These are phyloP conservation scores for Drosophila prostipennis DNA, from an alignment of 2,888 invertebrate genomes.

Conservation along the genomic window DNA sequence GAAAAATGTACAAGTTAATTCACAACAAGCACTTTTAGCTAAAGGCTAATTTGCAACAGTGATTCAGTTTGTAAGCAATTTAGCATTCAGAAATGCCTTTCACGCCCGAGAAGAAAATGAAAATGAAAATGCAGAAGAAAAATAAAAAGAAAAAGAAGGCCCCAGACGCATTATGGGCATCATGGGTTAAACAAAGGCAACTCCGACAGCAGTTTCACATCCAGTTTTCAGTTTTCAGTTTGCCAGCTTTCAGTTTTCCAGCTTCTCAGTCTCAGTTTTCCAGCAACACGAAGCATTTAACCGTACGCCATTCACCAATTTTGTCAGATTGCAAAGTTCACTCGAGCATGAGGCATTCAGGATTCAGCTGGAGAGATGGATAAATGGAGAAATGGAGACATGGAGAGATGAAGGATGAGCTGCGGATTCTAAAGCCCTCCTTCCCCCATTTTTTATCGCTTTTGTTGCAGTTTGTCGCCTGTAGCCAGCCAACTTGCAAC, in stretches of 20 bases:
- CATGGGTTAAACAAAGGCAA: constrained; percentile 26
- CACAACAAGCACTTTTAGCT: not conserved
- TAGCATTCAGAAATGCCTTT: constrained; percentile 23
- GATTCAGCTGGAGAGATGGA: constrained; percentile 14
- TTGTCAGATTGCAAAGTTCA: constrained; percentile 70
- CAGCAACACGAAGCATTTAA: constrained; percentile 28
- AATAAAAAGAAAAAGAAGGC: no score
- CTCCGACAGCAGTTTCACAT: constrained; percentile 13
- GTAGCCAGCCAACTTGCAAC: constrained; percentile 30
- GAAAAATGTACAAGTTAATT: not conserved
- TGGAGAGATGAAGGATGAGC: constrained; percentile 1
- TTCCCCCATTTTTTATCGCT: constrained; percentile 20
- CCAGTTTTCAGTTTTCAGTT: not conserved
- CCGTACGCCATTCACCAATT: constrained; percentile 55
- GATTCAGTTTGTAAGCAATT: constrained; percentile 7
- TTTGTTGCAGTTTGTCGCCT: constrained; percentile 42
- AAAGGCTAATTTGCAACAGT: constrained; percentile 16
- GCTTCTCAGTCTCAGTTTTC: no score
- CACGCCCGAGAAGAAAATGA: constrained; percentile 13
- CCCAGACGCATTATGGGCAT: not conserved
- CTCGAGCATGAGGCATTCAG: constrained; percentile 66
- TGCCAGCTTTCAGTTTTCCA: not conserved
- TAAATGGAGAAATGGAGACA: no score
- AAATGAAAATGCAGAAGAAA: not conserved
- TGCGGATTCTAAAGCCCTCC: constrained; percentile 12